Percentiles rank a stretch among this genome's conserved stretches.
Evolutionary conservation across 2,888 invertebrate species (phyloP).

Genomic region (Drosophila mimica): DNA sequence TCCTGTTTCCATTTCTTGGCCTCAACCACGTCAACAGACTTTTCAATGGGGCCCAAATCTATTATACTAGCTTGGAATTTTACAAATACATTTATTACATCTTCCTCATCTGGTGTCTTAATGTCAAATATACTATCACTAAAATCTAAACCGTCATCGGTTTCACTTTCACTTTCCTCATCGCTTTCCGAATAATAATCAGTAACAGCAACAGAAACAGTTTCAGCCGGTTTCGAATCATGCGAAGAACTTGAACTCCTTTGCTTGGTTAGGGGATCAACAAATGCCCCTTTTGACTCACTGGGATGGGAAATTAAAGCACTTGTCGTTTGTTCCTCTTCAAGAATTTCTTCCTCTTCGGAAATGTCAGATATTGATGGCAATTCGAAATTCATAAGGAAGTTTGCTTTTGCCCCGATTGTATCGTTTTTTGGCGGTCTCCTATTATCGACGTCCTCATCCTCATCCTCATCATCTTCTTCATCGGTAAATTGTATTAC

Average conservation of each 20-base stretch:
- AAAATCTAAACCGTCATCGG: constrained; percentile 10
- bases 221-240: not conserved
- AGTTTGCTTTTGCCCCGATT: constrained; percentile 36
- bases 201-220: not conserved
- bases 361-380: constrained; percentile 58
- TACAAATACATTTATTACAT: not conserved
- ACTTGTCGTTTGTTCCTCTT: not conserved
- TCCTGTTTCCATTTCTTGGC: not conserved
- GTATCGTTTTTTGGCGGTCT: constrained; percentile 26
- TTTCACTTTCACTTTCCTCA: constrained; percentile 1
- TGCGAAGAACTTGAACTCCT: not conserved
- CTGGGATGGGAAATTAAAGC: fast-evolving
- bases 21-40: not conserved
- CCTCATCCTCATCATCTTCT: not conserved
- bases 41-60: fast-evolving
- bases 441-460: not conserved
- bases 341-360: constrained; percentile 30
- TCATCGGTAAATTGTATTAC: not conserved
- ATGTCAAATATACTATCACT: not conserved
- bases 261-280: constrained; percentile 43
- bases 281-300: constrained; percentile 35
- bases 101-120: not conserved
- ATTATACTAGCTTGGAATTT: constrained; percentile 13
- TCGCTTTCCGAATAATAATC: not conserved
- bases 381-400: constrained; percentile 56